phyloP scores from a whole-genome alignment of 30 jellyfish, hydroid and myxozoan species.

The Mastigias papua region DNA sequence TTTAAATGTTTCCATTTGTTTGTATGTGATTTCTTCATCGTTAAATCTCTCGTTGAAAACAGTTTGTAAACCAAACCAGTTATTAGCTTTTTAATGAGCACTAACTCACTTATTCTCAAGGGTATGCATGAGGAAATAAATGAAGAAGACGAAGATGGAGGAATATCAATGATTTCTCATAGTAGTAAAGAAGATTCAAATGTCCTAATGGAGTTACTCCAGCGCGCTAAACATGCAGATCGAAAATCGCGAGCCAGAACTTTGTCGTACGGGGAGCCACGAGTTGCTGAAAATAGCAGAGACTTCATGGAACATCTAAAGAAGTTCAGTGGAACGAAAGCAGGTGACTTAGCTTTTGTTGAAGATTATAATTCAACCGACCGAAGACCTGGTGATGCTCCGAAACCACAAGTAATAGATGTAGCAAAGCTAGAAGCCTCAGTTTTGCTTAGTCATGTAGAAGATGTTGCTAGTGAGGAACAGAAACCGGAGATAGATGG shows the following conservation, averaged over 20 bases:
- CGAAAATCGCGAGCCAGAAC: constrained; percentile 57
- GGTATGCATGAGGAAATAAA: constrained; percentile 18
- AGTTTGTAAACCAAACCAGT: no score
- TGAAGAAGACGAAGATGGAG: constrained; percentile 21
- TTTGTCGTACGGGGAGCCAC: constrained; percentile 55
- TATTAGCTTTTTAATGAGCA: no score
- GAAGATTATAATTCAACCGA: neutral
- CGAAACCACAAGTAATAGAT: constrained; percentile 51
- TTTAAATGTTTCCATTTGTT: no score
- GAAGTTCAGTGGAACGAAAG: constrained; percentile 20
- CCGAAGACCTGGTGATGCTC: neutral
- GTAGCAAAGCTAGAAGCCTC: constrained; percentile 76
- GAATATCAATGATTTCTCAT: constrained; percentile 17
- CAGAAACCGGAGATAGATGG: neutral
- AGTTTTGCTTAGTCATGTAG: constrained; percentile 25
- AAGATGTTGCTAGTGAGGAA: neutral
- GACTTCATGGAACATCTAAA: neutral
- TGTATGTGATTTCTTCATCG: no score
- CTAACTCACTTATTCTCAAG: neutral
- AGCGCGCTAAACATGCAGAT: constrained; percentile 1
- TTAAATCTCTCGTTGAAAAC: no score
- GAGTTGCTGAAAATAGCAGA: neutral
- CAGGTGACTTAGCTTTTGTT: constrained; percentile 42
- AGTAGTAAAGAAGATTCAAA: constrained; percentile 4
- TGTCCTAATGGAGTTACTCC: constrained; percentile 21